Evolutionary conservation across 2,113 vertebrate species (phyloP), one percentile per base, ranked within the genome.

Genomic region (Colistium nudipinnis): DNA sequence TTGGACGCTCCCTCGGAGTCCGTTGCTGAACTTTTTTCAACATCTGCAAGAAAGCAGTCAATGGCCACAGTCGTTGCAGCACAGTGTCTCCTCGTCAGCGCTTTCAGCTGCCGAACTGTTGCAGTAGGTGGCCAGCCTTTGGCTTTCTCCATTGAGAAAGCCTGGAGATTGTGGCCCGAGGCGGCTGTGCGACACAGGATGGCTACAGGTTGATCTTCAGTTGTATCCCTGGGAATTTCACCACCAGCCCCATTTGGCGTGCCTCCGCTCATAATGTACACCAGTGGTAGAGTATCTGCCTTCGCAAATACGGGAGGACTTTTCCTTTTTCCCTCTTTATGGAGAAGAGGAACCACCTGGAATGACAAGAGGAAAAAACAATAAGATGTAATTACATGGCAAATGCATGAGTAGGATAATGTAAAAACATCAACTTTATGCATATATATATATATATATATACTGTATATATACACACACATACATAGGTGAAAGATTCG

Each of bases 281-380:
- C 56, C 8, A 7, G 57, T 31, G 24, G 9, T 6, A 4, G 24
- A 39, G 44, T 3, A 22, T 30, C 54, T 4, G 49, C 56, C 5
- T 47, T 54, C 44, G 16, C 13, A 5, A 72, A 70, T 4, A 25
- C 11, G 17, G 64, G 13, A 30, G 48, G 17, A 12, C 4, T 36
- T 67, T 49, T 62, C 25, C 4, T 36, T 67, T 49, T 62, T 28
- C 28, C 45, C 13, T 53, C 36, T 24, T 13, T 43, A 11, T 2
- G 24, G 54, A 60, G 25, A 45, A 39, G 25, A 35, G 12, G 54
- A 61, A 55, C 19, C n/a, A 66, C 62, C 88, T 87, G 61, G 6
- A 66, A 33, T 20, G 63, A 44, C 20, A 44, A 25, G 20, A 64
- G 19, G 61, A 43, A 12, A 41, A 61, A 55, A 62, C 0, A 41